Evolutionary conservation across 2,888 invertebrate genomes (phyloP).

Genomic region (Aspidiotus destructor): DNA sequence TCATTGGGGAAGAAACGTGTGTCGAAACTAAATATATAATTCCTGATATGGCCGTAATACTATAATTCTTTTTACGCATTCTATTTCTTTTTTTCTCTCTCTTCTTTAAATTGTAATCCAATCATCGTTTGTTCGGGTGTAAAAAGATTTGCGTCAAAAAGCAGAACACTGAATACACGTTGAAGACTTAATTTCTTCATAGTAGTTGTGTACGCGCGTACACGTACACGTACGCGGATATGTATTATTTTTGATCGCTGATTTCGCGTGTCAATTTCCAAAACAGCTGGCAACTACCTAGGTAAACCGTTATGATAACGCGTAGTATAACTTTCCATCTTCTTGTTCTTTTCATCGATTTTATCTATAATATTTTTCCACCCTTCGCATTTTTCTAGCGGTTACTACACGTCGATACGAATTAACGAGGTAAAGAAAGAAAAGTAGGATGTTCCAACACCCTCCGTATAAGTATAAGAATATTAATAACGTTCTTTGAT

Average conservation of each 20-base stretch:
- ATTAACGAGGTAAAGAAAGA: slow-evolving; percentile 1
- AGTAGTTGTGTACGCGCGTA: not conserved
- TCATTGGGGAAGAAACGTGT: not conserved
- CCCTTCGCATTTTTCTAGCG: not conserved
- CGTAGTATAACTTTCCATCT: not conserved
- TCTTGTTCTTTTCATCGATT: no score
- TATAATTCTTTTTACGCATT: no score
- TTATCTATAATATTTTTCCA: not conserved
- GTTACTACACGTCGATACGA: not conserved
- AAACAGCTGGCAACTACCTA: not conserved
- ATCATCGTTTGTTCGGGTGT: not conserved
- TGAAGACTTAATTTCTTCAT: slow-evolving; percentile 11
- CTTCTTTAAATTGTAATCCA: not conserved
- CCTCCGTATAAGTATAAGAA: not conserved
- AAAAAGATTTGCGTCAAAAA: not conserved
- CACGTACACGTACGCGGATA: not conserved
- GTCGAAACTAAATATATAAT: no score
- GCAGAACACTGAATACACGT: not conserved
- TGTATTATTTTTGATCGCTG: not conserved
- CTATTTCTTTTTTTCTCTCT: not conserved
- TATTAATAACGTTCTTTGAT: not conserved
- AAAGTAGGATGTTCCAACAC: not conserved
- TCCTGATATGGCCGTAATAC: no score
- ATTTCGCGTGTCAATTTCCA: not conserved
- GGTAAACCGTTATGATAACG: no score